Percentiles rank a stretch among this genome's conserved stretches.
These are phyloP conservation scores for Corbicula japonica DNA, from an alignment of 2,888 invertebrate genomes.

Conservation along the genomic window DNA sequence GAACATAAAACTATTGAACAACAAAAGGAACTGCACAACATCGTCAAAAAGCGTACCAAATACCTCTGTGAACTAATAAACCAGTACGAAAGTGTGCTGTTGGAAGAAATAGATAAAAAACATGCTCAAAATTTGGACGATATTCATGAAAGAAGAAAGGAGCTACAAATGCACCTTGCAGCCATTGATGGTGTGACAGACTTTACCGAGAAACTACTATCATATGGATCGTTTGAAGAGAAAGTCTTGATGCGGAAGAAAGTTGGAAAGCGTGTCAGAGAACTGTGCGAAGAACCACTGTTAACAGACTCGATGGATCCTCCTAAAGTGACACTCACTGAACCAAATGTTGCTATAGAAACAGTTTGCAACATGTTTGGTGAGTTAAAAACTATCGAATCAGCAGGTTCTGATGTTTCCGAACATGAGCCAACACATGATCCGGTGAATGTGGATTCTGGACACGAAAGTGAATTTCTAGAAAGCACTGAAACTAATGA, in stretches of 20 bases:
- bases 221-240: slow-evolving; percentile 81
- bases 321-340: slow-evolving; percentile 63
- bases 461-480: slow-evolving; percentile 67
- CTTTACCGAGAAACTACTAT: slow-evolving; percentile 79
- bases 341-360: slow-evolving; percentile 77
- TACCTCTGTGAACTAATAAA: slow-evolving; percentile 75
- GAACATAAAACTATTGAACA: slow-evolving; percentile 67
- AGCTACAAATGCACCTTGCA: slow-evolving; percentile 74
- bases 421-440: too few relatives aligned
- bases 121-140: slow-evolving; percentile 71
- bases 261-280: slow-evolving; percentile 77
- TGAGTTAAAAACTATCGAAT: slow-evolving; percentile 63
- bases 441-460: slow-evolving; percentile 61
- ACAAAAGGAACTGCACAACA: slow-evolving; percentile 67
- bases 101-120: slow-evolving; percentile 75
- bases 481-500: slow-evolving; percentile 70
- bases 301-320: slow-evolving; percentile 61
- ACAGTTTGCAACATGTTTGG: slow-evolving; percentile 81
- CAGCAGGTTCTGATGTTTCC: too few relatives aligned
- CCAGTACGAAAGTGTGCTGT: slow-evolving; percentile 77
- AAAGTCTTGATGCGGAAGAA: slow-evolving; percentile 81
- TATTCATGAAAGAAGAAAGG: slow-evolving; percentile 68
- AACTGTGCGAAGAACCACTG: slow-evolving; percentile 78
- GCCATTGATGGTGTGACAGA: slow-evolving; percentile 78
- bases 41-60: slow-evolving; percentile 72